Base-by-base conservation (phyloP, 2,797 vertebrate species). In the Typhlichthys subterraneus region DNA sequence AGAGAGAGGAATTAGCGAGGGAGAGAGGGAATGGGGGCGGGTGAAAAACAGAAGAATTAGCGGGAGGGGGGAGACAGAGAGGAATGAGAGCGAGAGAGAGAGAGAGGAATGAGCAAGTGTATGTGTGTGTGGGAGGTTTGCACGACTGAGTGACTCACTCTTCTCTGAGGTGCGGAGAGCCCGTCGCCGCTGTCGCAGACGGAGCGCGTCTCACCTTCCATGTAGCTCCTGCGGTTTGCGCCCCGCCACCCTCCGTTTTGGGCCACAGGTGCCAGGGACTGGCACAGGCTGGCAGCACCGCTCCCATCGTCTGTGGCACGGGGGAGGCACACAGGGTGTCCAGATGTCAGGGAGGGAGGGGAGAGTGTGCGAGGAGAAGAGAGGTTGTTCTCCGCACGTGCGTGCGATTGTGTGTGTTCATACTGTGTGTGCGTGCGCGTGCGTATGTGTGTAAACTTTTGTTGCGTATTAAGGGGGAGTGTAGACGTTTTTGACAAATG, bases 151-250 rank as follows among this genome's bases (percentile, higher is more conserved):
- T 66, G 82, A 77, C 82, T 91, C 86, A 91, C 72, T 75, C 80
- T 75, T 84, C 85, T 88, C 71, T 82, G 10, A 45, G 87, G 72
- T 76, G 47, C 62, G 73, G 82, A 73, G 31, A 92, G 85, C 29
- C 73, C 76, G 19, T 92, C 91, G 0, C 70, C 70, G 63, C 72
- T 81, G 64, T 85, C 84, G 59, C 79, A 68, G 33, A 84, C 77
- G 82, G 89, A 90, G 66, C 63, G 80, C 61, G 64, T 74, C 62
- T 92, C 92, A 48, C 90, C 92, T 69, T 94, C 93, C 9, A 89
- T 82, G 80, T 86, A 93, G 69, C 89, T 94, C 79, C 88, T 86
- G 70, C 82, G 89, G 72, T 88, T 93, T 49, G 87, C 79, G 0
- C 76, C 72, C 75, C 88, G 93, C 72, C 87, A 89, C 80, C 91